Conservation (phyloP, 2,113 vertebrate genomes). For the Axis porcinus region DNA sequence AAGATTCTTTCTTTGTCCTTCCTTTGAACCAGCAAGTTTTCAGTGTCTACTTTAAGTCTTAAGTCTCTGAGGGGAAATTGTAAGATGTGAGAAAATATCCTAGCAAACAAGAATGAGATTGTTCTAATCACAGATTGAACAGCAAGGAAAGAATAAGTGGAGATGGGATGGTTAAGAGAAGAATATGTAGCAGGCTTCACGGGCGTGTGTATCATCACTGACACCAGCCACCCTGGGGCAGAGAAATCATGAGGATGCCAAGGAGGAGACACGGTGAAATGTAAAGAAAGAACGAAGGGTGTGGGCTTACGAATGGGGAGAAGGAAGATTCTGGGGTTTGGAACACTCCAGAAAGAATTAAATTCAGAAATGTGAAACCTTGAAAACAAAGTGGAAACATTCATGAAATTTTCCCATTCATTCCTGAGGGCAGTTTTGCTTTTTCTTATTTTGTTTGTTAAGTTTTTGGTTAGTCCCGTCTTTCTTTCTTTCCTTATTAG, state of each 20-base stretch:
- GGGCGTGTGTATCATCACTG: neutral
- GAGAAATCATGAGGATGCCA: neutral
- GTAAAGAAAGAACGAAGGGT: neutral
- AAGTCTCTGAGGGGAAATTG: neutral
- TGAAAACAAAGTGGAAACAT: neutral
- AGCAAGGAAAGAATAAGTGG: neutral
- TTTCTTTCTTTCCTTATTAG: neutral
- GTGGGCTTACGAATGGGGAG: neutral
- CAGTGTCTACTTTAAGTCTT: neutral
- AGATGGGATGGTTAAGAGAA: neutral
- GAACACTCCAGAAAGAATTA: neutral
- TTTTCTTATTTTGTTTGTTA: neutral
- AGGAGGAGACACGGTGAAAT: neutral
- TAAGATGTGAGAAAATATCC: neutral
- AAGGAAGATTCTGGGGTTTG: neutral
- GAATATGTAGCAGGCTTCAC: neutral
- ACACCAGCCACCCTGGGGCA: neutral
- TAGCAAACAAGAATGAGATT: neutral
- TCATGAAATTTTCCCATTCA: neutral
- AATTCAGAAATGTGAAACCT: neutral
- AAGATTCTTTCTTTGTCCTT: neutral
- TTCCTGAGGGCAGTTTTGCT: neutral
- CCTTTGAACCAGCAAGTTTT: neutral
- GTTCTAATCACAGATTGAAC: neutral
- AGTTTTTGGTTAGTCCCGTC: neutral